These are phyloP conservation scores for Tympanuchus pallidicinctus DNA, from an alignment of 2,113 vertebrate species.

Conservation along the genomic window DNA sequence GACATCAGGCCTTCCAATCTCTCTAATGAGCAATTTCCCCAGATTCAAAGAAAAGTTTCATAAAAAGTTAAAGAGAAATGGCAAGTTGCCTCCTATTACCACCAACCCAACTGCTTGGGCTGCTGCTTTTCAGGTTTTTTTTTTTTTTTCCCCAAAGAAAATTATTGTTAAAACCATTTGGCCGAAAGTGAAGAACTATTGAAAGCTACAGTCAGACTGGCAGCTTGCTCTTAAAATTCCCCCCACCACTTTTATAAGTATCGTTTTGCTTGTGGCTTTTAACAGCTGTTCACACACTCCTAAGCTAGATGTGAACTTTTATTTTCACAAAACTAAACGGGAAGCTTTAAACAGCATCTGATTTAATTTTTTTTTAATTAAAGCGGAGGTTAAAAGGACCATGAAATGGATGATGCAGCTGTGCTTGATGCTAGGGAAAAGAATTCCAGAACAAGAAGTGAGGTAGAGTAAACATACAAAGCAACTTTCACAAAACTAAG, in stretches of 20 bases:
- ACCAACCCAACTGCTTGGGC: slow-evolving; percentile 8
- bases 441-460: slow-evolving; percentile 62
- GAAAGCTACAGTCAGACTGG: slow-evolving; percentile 48
- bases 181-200: slow-evolving; percentile 56
- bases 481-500: slow-evolving; percentile 27
- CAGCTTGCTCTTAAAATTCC: slow-evolving; percentile 70
- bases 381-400: slow-evolving; percentile 59
- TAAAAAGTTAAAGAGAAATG: slow-evolving; percentile 66
- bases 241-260: slow-evolving; percentile 62
- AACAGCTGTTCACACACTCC: slow-evolving; percentile 71
- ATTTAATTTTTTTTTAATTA: slow-evolving; percentile 75
- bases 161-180: slow-evolving; percentile 67
- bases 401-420: slow-evolving; percentile 65
- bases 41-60: slow-evolving; percentile 60
- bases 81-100: slow-evolving; percentile 46
- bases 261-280: slow-evolving; percentile 68
- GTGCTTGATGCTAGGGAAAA: slow-evolving; percentile 48
- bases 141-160: slow-evolving; percentile 38
- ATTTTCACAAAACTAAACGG: slow-evolving; percentile 61
- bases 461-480: slow-evolving; percentile 65
- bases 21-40: slow-evolving; percentile 66
- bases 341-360: slow-evolving; percentile 67
- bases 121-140: slow-evolving; percentile 34
- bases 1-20: slow-evolving; percentile 15
- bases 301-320: slow-evolving; percentile 69